Evolutionary conservation across 2,113 vertebrate genomes (phyloP).

Genomic region (Amphiprion ocellaris): DNA sequence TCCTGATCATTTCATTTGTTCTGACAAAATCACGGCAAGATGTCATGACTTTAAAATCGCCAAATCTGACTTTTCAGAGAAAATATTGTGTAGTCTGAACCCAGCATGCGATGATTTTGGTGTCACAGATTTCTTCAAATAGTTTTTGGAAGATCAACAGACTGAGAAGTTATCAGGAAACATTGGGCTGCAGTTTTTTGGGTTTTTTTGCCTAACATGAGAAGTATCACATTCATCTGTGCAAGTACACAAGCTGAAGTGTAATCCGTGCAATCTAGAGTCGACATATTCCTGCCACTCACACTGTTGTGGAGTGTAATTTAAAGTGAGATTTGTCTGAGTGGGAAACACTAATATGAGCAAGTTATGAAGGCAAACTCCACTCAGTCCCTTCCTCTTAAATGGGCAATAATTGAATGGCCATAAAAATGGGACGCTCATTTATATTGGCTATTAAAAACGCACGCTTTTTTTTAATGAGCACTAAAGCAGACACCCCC

Average conservation of each 20-base stretch:
- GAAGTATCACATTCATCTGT: conserved; percentile 16
- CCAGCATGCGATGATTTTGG: background rate
- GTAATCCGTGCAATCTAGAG: conserved; percentile 6
- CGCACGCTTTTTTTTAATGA: conserved; percentile 76
- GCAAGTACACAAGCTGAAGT: conserved; percentile 3
- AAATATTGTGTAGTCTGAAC: background rate
- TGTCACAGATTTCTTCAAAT: background rate
- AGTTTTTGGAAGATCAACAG: background rate
- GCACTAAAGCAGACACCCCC: conserved; percentile 73
- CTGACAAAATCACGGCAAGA: background rate
- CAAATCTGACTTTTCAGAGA: too few species aligned
- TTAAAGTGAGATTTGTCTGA: conserved; percentile 59
- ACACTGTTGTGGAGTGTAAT: conserved; percentile 39
- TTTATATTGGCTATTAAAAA: conserved; percentile 81
- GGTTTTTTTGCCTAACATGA: background rate
- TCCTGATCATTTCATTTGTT: too few species aligned
- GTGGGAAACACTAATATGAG: conserved; percentile 45
- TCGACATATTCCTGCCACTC: conserved; percentile 12
- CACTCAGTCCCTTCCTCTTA: conserved; percentile 67
- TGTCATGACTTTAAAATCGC: background rate
- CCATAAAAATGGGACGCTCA: conserved; percentile 74
- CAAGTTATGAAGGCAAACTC: conserved; percentile 64
- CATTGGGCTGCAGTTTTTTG: background rate
- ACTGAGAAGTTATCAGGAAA: conserved; percentile 3
- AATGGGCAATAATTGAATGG: conserved; percentile 79